Conservation (phyloP, 2,113 vertebrate species). For the Callospermophilus lateralis region DNA sequence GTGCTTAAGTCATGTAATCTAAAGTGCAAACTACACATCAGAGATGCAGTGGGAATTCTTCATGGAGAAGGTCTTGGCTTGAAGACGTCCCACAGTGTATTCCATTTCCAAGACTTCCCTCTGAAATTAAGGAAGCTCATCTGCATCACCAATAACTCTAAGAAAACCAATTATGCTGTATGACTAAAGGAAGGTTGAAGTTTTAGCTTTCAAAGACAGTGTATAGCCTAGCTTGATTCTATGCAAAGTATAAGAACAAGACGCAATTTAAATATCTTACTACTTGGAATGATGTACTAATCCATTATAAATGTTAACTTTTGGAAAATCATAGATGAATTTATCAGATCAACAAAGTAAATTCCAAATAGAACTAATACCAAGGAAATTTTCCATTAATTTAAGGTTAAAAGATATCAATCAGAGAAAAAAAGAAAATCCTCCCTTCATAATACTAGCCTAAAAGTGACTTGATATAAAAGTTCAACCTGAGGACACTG, state of each 20-base stretch:
- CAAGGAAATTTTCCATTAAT: background rate
- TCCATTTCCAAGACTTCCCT: background rate
- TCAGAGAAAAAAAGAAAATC: background rate
- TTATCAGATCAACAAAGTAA: background rate
- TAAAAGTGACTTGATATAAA: background rate
- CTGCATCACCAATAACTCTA: fast-evolving
- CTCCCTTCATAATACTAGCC: background rate
- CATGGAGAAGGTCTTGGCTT: background rate
- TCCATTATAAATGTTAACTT: background rate
- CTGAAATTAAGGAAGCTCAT: background rate
- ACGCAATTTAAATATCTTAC: background rate
- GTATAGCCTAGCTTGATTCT: background rate
- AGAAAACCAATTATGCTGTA: fast-evolving
- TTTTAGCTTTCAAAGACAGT: background rate
- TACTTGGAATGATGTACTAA: background rate
- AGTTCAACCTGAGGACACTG: background rate
- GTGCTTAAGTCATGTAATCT: background rate
- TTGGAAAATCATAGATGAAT: background rate
- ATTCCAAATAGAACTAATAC: background rate
- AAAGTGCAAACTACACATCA: background rate
- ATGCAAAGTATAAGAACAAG: background rate
- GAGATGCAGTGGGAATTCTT: background rate
- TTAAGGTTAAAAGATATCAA: background rate
- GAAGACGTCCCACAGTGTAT: background rate
- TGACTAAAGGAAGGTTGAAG: background rate